Base-by-base conservation (phyloP, 2,888 invertebrate species). In the Electrophaes corylata region DNA sequence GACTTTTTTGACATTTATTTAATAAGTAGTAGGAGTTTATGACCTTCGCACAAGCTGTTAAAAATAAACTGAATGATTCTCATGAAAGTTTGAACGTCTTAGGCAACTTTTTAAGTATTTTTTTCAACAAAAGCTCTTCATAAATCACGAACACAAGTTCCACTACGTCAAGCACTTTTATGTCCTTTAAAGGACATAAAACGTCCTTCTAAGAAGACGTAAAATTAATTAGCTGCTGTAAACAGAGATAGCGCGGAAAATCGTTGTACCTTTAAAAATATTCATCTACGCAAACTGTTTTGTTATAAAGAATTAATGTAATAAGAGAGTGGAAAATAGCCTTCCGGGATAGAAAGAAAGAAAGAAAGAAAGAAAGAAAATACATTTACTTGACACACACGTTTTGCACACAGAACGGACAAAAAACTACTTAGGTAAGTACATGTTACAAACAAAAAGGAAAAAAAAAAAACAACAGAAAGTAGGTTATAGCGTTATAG, bases 281-380 rank as follows among this genome's bases (percentile, higher is more conserved):
- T 58, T 60, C 60, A 76, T 75, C 71, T 70, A 67, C 78, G 65
- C 73, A 10, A 12, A 23, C 14, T 44, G 6, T 39, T 39, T 45
- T 26, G n/a, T 43, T n/a, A n/a, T n/a, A n/a, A n/a, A n/a, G n/a
- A 74, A 76, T 78, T 76, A 76, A 69, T 67, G 64, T 70, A 78
- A 70, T 66, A 70, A 69, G 66, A 54, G 67, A 60, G 66, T 64
- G 69, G 65, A 69, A 71, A 70, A 71, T 65, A 31, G 11, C n/a
- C n/a, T n/a, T n/a, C n/a, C n/a, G n/a, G n/a, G n/a, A n/a, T n/a
- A n/a, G n/a, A n/a, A n/a, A n/a, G n/a, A n/a, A n/a, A n/a, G n/a
- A n/a, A n/a, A n/a, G n/a, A n/a, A n/a, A n/a, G n/a, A n/a, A n/a
- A n/a, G n/a, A n/a, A n/a, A n/a, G n/a, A n/a, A n/a, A n/a, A n/a